These are phyloP conservation scores for Epinotia demarniana DNA, from an alignment of 2,888 invertebrate genomes.

Conservation along the genomic window DNA sequence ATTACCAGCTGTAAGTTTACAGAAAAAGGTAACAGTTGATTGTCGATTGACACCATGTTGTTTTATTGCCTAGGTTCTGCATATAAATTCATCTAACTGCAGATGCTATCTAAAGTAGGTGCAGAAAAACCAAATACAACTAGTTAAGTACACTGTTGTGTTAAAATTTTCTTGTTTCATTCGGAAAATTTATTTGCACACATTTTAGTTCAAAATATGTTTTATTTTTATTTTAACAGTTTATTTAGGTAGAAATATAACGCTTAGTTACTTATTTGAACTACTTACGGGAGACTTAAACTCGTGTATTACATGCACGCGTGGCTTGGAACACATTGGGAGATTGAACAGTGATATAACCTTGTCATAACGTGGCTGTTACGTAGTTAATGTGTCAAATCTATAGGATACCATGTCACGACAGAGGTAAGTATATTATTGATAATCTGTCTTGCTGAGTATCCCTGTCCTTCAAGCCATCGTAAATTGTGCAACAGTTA, in stretches of 20 bases:
- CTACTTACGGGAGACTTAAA: too few relatives aligned
- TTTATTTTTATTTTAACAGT: background rate
- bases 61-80: conserved; percentile 29
- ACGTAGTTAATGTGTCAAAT: too few relatives aligned
- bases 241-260: background rate
- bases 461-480: too few relatives aligned
- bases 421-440: too few relatives aligned
- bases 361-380: too few relatives aligned
- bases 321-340: too few relatives aligned
- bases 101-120: conserved; percentile 18
- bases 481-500: too few relatives aligned
- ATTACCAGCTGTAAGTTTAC: conserved; percentile 35
- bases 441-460: too few relatives aligned
- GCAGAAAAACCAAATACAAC: conserved; percentile 24
- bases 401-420: too few relatives aligned
- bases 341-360: too few relatives aligned
- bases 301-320: too few relatives aligned
- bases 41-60: conserved; percentile 36
- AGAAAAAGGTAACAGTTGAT: conserved; percentile 32
- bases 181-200: background rate
- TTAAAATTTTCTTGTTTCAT: background rate
- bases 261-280: too few relatives aligned
- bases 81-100: conserved; percentile 20
- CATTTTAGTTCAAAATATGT: background rate
- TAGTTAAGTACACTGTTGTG: background rate